These are phyloP conservation scores for Ricordea florida DNA, from an alignment of 92 coral and sea anemone species.

Conservation along the genomic window DNA sequence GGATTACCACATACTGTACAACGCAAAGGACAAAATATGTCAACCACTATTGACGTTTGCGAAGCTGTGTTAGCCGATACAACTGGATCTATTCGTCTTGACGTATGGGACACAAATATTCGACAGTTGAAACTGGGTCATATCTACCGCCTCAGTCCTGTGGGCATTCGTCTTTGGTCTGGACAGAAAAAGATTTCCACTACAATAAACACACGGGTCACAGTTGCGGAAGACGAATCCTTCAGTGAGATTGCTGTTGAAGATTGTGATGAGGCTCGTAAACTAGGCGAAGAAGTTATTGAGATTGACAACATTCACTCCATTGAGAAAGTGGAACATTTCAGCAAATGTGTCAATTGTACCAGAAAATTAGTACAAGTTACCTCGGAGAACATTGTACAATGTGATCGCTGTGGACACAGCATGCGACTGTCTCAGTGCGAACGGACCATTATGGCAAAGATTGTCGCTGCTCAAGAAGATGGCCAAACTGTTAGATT, in stretches of 20 bases:
- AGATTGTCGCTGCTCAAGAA: too few species aligned
- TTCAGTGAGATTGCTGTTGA: conserved; percentile 2
- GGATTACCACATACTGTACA: conserved; percentile 8
- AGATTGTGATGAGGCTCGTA: conserved; percentile 7
- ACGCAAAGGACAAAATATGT: conserved; percentile 8
- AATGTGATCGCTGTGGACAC: conserved; percentile 30
- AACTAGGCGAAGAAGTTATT: conserved; percentile 14
- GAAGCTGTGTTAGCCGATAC: too few species aligned
- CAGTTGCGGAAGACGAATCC: conserved; percentile 11
- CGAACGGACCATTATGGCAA: too few species aligned
- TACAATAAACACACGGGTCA: not conserved
- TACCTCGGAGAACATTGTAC: conserved; percentile 14
- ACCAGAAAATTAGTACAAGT: conserved; percentile 15
- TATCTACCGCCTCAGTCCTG: conserved; percentile 30
- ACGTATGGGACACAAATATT: conserved; percentile 15
- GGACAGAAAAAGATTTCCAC: conserved; percentile 27
- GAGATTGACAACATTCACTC: conserved; percentile 27
- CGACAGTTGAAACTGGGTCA: conserved; percentile 23
- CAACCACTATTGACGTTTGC: too few species aligned
- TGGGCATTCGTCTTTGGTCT: conserved; percentile 34
- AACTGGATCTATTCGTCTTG: conserved; percentile 13
- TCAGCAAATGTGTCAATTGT: conserved; percentile 29
- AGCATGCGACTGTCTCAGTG: too few species aligned
- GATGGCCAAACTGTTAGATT: too few species aligned
- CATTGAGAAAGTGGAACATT: conserved; percentile 22